A percentile compares a stretch with the other conserved stretches of the same genome.
These are phyloP conservation scores for Actinostola sp. DNA, from an alignment of 92 coral and sea anemone species.

Conservation along the genomic window DNA sequence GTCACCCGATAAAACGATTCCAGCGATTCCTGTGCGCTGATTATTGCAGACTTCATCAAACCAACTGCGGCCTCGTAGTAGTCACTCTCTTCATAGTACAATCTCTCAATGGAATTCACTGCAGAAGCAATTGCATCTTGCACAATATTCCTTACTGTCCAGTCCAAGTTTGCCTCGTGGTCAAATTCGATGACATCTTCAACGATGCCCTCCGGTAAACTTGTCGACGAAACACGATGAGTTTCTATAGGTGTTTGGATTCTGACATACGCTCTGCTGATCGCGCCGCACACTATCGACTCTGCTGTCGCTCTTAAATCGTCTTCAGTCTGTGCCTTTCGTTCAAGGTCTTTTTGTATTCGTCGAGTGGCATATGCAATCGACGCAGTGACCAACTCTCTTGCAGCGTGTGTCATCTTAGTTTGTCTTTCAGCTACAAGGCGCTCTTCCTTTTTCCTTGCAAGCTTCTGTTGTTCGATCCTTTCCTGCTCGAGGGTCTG, in stretches of 20 bases:
- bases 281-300: constrained; percentile 12
- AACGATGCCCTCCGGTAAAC: constrained; percentile 45
- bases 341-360: constrained; percentile 8
- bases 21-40: constrained; percentile 51
- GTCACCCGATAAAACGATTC: constrained; percentile 21
- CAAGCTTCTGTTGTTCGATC: neutral
- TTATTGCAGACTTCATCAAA: constrained; percentile 41
- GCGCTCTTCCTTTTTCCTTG: constrained; percentile 13
- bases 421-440: constrained; percentile 20
- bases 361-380: constrained; percentile 34
- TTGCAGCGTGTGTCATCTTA: constrained; percentile 32
- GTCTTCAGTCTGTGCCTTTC: neutral
- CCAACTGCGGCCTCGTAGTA: constrained; percentile 34
- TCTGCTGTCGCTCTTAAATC: constrained; percentile 16
- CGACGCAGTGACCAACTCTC: constrained; percentile 38
- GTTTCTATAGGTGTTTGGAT: neutral
- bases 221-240: constrained; percentile 13
- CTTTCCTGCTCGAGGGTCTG: constrained; percentile 19
- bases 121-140: constrained; percentile 50
- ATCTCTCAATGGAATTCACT: constrained; percentile 49
- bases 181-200: constrained; percentile 8
- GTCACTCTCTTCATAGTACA: constrained; percentile 31
- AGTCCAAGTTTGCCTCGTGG: constrained; percentile 22
- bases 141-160: constrained; percentile 35
- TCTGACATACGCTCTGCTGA: constrained; percentile 15